Evolutionary conservation across 2,113 vertebrate genomes (phyloP), one percentile per base, ranked within the genome.

Genomic region (Tinamus guttatus): DNA sequence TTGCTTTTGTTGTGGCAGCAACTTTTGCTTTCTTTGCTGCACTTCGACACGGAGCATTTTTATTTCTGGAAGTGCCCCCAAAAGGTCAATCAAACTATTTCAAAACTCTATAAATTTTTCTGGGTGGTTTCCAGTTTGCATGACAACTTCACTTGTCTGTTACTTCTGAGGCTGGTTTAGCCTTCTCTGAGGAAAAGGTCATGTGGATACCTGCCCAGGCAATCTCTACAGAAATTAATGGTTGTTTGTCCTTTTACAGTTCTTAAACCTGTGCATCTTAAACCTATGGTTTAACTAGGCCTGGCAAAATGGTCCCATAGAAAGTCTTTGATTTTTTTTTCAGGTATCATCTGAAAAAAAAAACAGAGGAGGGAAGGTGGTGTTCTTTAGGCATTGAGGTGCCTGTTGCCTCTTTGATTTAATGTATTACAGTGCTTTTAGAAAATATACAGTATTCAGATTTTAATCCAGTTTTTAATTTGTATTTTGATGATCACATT

Each of bases 1-100:
- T 81, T 45, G 93, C 43, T 94, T 94, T 93, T 94, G 94, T 89
- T 93, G 93, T 68, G 75, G 77, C 69, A 96, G 80, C 93, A 52
- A 58, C 63, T 85, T 94, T 93, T 84, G 21, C 71, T 93, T 81
- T 91, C 85, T 59, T 81, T 51, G 68, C 81, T 87, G 20, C 28
- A 20, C 85, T 93, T 43, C 71, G 81, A 73, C 40, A 22, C 30
- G 71, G 95, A 95, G 83, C 92, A 81, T 69, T 92, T 96, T 92
- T 93, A 90, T 95, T 96, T 91, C 82, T 92, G 88, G 93, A 85
- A 93, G 71, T 32, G 92, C 85, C 85, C 80, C 15, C 24, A 70
- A 90, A 94, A 81, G 2, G 13, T 84, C 70, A 22, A 75, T 93
- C 87, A 43, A 86, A 94, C 69, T 90, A 43, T 96, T 96, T 83